Evolutionary conservation across 2,113 vertebrate species (phyloP), one percentile per base, ranked within the genome.

Genomic region (Megalops atlanticus): DNA sequence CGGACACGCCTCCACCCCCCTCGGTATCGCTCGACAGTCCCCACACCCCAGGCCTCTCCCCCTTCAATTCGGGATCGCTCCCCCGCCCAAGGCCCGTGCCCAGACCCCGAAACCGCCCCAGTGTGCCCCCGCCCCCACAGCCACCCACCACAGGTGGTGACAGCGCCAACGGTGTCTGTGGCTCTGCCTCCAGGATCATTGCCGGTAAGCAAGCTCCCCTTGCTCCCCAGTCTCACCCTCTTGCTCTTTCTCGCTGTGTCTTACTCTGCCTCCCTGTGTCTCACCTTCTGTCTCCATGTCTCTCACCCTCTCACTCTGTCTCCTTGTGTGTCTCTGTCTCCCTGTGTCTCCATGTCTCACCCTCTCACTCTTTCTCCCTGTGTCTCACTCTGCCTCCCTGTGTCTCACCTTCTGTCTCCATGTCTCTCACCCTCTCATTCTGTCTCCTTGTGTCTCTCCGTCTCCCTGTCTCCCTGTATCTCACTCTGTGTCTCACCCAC

Each of bases 41-140:
- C 0, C 85, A 74, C n/a, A 80, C 83, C 83, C 18, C 52, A 3
- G 33, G 69, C 18, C 14, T 85, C 74, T 0, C 85, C 74, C 1
- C 39, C 36, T 84, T 84, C 73, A 92, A 93, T 12, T 85, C 90
- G 0, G 94, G 95, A 3, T 95, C 96, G 0, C 84, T 97, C 45
- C 94, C 94, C 0, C 92, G 97, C 36, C 96, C 96, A 0, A 89
- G 96, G 85, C 98, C 98, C 0, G 94, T 96, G 7, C 97, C 97
- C 1, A 97, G 93, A 68, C 96, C 96, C 0, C 87, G 96, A 0
- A 94, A 95, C 77, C 91, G 97, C 18, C 97, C 97, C 73, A 95
- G 75, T 4, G 79, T 98, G 84, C 97, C 97, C 0, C 97, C 98
- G 0, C 97, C 97, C 0, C 96, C 96, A 0, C 95, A 98, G 40